Percentiles rank a stretch among this genome's conserved stretches.
These are phyloP conservation scores for Bicyclus anynana DNA, from an alignment of 1,140 invertebrate species.

Conservation along the genomic window DNA sequence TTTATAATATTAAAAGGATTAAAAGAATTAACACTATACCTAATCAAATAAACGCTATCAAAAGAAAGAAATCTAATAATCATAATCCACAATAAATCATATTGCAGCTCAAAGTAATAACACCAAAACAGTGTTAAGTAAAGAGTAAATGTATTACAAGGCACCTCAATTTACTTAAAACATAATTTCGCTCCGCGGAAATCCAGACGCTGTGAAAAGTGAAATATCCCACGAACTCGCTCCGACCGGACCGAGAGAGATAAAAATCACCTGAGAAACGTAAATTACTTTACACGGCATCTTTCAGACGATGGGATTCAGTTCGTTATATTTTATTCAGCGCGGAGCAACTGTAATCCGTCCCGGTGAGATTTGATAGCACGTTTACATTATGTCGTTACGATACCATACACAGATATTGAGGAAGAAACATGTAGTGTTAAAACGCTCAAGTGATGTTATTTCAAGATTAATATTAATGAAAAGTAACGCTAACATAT, in stretches of 20 bases:
- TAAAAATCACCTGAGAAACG: conserved; percentile 21
- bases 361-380: conserved; percentile 18
- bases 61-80: no score
- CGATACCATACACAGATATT: background rate
- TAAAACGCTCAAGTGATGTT: no score
- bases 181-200: background rate
- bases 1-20: no score
- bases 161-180: background rate
- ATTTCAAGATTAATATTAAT: no score
- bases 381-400: conserved; percentile 9
- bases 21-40: no score
- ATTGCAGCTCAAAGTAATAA: no score
- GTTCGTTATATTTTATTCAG: conserved; percentile 29
- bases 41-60: no score
- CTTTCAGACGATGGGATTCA: conserved; percentile 19
- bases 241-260: conserved; percentile 7
- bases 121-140: background rate
- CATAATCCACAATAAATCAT: no score
- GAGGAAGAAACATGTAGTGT: no score
- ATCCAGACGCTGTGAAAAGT: background rate
- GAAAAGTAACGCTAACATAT: no score
- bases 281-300: conserved; percentile 27
- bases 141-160: background rate
- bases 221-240: conserved; percentile 11
- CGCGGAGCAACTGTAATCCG: conserved; percentile 24